Evolutionary conservation across 2,797 vertebrate species (phyloP).

Genomic region (Chloroceryle inda): DNA sequence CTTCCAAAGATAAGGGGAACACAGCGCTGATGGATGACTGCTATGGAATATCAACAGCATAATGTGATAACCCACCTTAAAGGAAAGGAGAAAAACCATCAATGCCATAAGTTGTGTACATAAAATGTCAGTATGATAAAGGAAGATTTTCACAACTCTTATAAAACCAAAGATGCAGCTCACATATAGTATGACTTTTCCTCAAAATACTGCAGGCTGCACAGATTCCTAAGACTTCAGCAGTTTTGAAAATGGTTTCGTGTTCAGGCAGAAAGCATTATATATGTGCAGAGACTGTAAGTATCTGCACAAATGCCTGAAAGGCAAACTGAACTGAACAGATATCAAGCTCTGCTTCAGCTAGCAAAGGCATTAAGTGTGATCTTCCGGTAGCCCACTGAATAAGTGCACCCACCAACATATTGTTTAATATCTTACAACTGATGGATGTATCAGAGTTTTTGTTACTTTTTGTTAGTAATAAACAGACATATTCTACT

Average conservation of each 20-base stretch:
- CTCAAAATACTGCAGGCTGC: not conserved
- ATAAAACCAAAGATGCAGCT: not conserved
- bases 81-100: not conserved
- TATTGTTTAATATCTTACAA: not conserved
- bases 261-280: not conserved
- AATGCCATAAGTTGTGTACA: not conserved
- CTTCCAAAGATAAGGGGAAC: not conserved
- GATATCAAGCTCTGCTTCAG: slow-evolving; percentile 15
- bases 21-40: not conserved
- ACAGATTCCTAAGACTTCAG: not conserved
- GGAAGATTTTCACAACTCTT: not conserved
- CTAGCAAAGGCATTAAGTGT: slow-evolving; percentile 12
- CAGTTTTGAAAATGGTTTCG: not conserved
- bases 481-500: not conserved
- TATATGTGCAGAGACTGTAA: not conserved
- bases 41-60: not conserved
- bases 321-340: slow-evolving; percentile 29
- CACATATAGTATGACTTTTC: not conserved
- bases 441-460: not conserved
- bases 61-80: not conserved
- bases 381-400: not conserved
- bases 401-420: not conserved
- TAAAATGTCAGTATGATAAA: not conserved
- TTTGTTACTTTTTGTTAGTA: not conserved
- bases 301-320: not conserved